Conservation (phyloP, 2,797 vertebrate species). For the Acanthiza pusilla region DNA sequence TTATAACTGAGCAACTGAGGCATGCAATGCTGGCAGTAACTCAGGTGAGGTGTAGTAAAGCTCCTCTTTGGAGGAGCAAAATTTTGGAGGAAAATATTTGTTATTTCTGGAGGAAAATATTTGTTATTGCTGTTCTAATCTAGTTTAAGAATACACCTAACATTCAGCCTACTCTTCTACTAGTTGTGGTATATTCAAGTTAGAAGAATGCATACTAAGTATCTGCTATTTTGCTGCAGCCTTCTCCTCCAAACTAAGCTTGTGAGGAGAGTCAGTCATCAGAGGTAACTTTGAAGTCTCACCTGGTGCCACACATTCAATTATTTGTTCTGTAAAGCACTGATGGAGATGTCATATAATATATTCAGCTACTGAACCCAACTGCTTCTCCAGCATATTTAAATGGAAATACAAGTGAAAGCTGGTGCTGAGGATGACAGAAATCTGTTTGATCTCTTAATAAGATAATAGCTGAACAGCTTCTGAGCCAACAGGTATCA, state of each 20-base stretch:
- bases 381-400: not conserved
- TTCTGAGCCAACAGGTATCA: not conserved
- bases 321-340: constrained; percentile 17
- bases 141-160: not conserved
- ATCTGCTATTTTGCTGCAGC: not conserved
- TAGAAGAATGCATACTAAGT: not conserved
- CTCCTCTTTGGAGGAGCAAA: not conserved
- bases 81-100: not conserved
- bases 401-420: not conserved
- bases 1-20: not conserved
- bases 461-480: not conserved
- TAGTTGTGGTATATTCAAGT: not conserved
- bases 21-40: not conserved
- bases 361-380: not conserved
- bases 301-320: not conserved
- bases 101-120: not conserved
- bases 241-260: not conserved
- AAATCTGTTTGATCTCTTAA: not conserved
- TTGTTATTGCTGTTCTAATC: not conserved
- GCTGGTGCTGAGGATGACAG: not conserved
- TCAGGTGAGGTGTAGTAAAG: not conserved
- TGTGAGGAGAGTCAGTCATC: not conserved
- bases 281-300: not conserved
- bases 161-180: not conserved
- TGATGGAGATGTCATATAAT: constrained; percentile 18